These are phyloP conservation scores for Cathartes aura DNA, from an alignment of 2,113 vertebrate genomes.

Conservation along the genomic window DNA sequence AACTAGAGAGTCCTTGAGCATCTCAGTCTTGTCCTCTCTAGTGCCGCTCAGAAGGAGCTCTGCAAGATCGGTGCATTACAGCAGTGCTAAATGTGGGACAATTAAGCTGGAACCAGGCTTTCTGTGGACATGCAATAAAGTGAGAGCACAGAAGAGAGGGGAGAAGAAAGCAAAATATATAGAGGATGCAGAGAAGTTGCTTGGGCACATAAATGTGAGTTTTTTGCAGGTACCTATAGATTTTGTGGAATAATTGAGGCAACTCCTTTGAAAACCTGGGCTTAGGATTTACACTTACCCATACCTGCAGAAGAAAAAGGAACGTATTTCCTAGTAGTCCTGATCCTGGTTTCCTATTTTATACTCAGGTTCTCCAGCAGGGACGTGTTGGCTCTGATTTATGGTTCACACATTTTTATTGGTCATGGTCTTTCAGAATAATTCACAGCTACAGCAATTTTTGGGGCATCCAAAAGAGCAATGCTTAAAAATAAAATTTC, in stretches of 20 bases:
- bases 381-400: not conserved
- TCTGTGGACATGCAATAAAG: not conserved
- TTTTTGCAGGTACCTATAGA: not conserved
- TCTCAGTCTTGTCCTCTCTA: not conserved
- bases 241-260: not conserved
- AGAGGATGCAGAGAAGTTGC: not conserved
- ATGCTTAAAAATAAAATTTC: conserved; percentile 61
- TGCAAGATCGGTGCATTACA: not conserved
- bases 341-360: not conserved
- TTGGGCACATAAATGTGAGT: not conserved
- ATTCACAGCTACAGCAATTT: conserved; percentile 55
- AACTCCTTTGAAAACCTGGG: not conserved
- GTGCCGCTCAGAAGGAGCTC: not conserved
- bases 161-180: not conserved
- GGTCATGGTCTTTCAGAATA: conserved; percentile 49
- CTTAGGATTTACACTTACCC: not conserved
- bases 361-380: not conserved
- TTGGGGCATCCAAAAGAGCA: conserved; percentile 50
- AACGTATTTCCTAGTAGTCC: not conserved
- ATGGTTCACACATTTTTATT: conserved; percentile 8
- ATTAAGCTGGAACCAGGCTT: not conserved
- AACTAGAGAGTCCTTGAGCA: not conserved
- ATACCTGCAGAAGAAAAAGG: not conserved
- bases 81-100: not conserved
- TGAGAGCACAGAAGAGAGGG: not conserved